Conservation (phyloP, 2,888 invertebrate genomes). For the Hypomecis punctinalis region DNA sequence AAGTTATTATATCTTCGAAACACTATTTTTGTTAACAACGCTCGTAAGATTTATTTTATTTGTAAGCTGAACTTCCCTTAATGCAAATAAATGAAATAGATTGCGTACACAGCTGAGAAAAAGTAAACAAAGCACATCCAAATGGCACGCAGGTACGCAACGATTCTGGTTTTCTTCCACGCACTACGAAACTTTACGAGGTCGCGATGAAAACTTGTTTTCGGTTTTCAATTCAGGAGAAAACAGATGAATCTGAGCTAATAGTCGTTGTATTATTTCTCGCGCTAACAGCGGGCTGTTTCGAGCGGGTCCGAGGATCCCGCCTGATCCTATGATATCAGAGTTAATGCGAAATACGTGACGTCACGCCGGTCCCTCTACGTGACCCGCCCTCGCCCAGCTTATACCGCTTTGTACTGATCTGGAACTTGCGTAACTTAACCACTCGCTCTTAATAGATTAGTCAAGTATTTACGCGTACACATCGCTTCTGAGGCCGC, state of each 20-base stretch:
- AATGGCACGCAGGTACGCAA: not conserved
- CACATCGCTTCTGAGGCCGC: too few relatives aligned
- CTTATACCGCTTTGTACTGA: conserved; percentile 22
- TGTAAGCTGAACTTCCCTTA: not conserved
- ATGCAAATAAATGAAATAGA: not conserved
- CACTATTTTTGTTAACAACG: not conserved
- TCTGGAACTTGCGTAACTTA: not conserved
- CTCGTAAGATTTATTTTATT: not conserved
- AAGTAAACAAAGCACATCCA: not conserved
- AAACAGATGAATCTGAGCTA: not conserved
- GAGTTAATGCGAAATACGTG: conserved; percentile 33
- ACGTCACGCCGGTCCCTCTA: conserved; percentile 31
- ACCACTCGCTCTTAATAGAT: not conserved
- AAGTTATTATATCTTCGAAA: not conserved
- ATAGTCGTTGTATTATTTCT: not conserved
- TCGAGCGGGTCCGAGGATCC: not conserved
- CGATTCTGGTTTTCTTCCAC: not conserved
- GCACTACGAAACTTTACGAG: not conserved
- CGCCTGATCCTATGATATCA: conserved; percentile 13
- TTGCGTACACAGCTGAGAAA: not conserved
- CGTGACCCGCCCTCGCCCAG: conserved; percentile 40
- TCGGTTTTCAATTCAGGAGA: not conserved
- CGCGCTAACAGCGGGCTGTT: not conserved
- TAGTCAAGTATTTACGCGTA: not conserved
- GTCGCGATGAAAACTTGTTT: conserved; percentile 13